Evolutionary conservation across 2,113 vertebrate genomes (phyloP).

Genomic region (Zapornia atra): DNA sequence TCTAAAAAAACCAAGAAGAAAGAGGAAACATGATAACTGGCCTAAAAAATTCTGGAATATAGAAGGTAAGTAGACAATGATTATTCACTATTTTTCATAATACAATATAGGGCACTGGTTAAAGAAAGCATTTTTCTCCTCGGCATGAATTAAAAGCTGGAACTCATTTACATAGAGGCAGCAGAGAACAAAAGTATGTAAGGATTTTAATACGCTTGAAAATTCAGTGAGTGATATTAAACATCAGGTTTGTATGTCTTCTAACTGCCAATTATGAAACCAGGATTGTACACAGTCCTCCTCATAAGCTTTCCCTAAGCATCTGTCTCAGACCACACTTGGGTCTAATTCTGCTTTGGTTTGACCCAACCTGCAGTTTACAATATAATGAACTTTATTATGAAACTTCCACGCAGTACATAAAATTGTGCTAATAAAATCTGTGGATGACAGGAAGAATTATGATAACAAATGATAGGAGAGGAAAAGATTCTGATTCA

Average conservation of each 20-base stretch:
- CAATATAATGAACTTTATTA: background rate
- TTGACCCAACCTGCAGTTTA: background rate
- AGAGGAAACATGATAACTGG: background rate
- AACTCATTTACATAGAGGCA: background rate
- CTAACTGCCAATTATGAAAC: background rate
- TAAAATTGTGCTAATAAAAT: background rate
- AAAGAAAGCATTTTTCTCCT: conserved; percentile 12
- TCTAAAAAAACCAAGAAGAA: background rate
- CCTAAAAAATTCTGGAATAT: background rate
- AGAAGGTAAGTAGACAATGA: background rate
- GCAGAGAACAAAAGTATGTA: background rate
- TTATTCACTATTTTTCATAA: background rate
- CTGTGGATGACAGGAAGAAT: background rate
- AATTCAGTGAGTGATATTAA: background rate
- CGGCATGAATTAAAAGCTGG: background rate
- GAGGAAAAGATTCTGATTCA: background rate
- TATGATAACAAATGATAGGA: background rate
- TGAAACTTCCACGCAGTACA: background rate
- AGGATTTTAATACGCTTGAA: background rate
- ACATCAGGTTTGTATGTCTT: background rate
- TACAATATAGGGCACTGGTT: background rate
- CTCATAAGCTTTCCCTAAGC: background rate
- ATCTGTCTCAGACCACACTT: background rate
- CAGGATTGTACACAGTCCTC: background rate
- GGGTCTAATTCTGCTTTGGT: background rate